Evolutionary conservation across 1,140 invertebrate genomes (phyloP), one percentile per base, ranked within the genome.

Genomic region (Drosophila pruinosa): DNA sequence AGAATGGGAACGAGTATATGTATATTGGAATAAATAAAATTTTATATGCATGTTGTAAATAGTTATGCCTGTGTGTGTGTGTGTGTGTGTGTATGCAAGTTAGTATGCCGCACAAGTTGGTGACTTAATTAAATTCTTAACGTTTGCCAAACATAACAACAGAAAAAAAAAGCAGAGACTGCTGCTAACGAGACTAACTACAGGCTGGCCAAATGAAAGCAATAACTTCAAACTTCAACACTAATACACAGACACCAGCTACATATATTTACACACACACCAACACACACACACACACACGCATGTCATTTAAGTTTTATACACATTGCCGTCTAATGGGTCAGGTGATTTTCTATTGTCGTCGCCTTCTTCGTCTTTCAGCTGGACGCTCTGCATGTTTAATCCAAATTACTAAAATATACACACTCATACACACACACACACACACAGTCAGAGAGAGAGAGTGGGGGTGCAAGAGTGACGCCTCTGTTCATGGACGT

Each of bases 391-490:
- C 69, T 71, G 82, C 81, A 86, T 85, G 81, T 85, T 86, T 85
- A 86, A 85, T 86, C 81, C 81, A 86, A 85, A 85, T 85, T 85
- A 85, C 81, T 77, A 72, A 86, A 77, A 86, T 86, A 86, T 64
- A 81, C 69, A 83, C 64, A 57, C 41, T 26, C 36, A 38, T 38
- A 61, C 15, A 45, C 36, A 34, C 14, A 50, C 38, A 59, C 41
- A 62, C 57, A 43, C 43, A 57, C 56, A 57, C 36, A 47, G 43
- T 12, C 5, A n/a, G 19, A 45, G 41, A 12, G 10, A 45, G 3
- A 22, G 19, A 21, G 7, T 22, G 19, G 12, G 19, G 12, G 43
- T n/a, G 4, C 2, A 5, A 24, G 19, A 45, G 8, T 1, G 19
- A 47, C 43, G 43, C 10, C 22, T 39, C 24, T 17, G 3, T 15